phyloP scores from a whole-genome alignment of 2,888 invertebrate species.

The Xestia ashworthii region DNA sequence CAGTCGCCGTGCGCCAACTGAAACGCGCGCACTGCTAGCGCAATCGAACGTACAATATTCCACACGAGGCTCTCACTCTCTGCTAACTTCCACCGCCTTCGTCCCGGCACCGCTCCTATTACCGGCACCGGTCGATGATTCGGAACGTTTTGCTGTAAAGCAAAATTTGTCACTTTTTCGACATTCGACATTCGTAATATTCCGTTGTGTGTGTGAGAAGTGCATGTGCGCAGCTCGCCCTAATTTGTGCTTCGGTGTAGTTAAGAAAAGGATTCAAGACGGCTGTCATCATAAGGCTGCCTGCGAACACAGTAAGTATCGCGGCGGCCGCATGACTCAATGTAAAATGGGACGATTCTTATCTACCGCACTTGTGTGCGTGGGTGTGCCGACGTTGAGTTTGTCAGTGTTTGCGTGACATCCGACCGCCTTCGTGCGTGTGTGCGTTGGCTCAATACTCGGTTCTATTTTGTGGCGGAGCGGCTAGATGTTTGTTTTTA shows the following conservation, averaged over 20 bases:
- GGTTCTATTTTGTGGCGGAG: slow-evolving; percentile 89
- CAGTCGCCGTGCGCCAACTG: slow-evolving; percentile 90
- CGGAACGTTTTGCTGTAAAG: slow-evolving; percentile 71
- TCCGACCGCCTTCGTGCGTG: slow-evolving; percentile 81
- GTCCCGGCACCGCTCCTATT: slow-evolving; percentile 74
- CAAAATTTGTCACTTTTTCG: slow-evolving; percentile 71
- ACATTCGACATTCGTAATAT: slow-evolving; percentile 68
- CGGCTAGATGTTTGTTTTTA: slow-evolving; percentile 90
- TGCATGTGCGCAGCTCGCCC: slow-evolving; percentile 83
- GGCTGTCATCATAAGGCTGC: slow-evolving; percentile 90
- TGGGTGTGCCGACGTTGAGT: slow-evolving; percentile 76
- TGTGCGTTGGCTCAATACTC: slow-evolving; percentile 89
- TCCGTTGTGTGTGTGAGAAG: slow-evolving; percentile 76
- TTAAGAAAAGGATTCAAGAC: slow-evolving; percentile 87
- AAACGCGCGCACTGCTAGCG: slow-evolving; percentile 90
- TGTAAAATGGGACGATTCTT: slow-evolving; percentile 90
- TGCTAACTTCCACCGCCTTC: slow-evolving; percentile 77
- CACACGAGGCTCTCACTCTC: slow-evolving; percentile 82
- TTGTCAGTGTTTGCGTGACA: slow-evolving; percentile 83
- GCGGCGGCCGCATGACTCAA: slow-evolving; percentile 86
- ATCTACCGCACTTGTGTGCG: slow-evolving; percentile 83
- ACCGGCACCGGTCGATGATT: slow-evolving; percentile 77
- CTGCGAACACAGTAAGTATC: slow-evolving; percentile 89
- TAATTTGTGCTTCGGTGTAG: slow-evolving; percentile 82
- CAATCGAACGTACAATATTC: slow-evolving; percentile 87